Percentiles rank a stretch among this genome's conserved stretches.
Conservation (phyloP, 2,113 vertebrate genomes). For the Pachycephala philippinensis region DNA sequence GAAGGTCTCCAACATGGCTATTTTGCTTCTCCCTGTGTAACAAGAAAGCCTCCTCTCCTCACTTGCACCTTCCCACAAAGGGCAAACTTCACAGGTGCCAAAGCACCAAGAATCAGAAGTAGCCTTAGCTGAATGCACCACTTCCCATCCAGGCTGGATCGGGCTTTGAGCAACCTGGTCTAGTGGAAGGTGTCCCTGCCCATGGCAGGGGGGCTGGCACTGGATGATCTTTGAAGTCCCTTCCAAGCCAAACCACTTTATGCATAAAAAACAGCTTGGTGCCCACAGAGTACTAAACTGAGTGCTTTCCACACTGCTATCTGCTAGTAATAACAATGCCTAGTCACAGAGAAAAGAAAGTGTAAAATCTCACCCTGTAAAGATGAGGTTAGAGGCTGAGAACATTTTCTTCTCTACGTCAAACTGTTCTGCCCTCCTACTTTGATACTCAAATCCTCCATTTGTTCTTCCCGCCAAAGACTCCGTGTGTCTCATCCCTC, state of each 20-base stretch:
- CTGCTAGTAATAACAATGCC: neutral
- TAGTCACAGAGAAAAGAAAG: neutral
- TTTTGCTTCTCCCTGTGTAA: neutral
- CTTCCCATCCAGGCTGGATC: neutral
- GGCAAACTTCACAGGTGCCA: neutral
- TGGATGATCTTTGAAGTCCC: neutral
- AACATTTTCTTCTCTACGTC: neutral
- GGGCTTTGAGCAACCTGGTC: neutral
- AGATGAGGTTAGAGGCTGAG: neutral
- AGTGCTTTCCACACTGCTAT: neutral
- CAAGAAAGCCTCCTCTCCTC: neutral
- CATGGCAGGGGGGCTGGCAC: neutral
- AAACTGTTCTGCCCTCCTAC: neutral
- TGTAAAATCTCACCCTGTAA: neutral
- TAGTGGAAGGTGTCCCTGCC: neutral
- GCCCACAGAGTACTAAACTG: neutral
- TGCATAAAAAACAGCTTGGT: fast-evolving
- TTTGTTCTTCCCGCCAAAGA: neutral
- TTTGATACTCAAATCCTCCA: neutral
- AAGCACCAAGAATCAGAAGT: neutral
- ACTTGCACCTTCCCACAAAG: neutral
- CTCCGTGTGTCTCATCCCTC: neutral
- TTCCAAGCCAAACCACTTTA: neutral
- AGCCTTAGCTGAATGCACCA: neutral
- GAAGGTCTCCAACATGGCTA: neutral